phyloP scores from a whole-genome alignment of 2,113 vertebrate species.

The Bubo blakistoni region DNA sequence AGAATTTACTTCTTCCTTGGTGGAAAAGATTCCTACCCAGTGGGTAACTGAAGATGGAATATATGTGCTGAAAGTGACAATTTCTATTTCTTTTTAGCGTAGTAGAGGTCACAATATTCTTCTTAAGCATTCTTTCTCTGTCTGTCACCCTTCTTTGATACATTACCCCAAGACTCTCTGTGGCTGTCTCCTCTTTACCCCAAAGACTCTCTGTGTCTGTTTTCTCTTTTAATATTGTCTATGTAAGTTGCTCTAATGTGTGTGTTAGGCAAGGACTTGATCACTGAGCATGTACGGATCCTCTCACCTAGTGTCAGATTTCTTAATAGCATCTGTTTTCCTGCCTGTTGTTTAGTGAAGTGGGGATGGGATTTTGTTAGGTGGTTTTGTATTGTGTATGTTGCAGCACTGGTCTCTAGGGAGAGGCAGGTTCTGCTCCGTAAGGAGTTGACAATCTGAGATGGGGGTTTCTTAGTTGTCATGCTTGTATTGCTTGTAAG shows the following conservation, averaged over 20 bases:
- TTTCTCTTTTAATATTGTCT: not conserved
- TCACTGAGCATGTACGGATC: not conserved
- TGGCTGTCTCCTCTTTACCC: not conserved
- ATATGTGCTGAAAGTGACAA: not conserved
- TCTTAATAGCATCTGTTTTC: not conserved
- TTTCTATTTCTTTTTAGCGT: not conserved
- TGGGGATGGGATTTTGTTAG: not conserved
- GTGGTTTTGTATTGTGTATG: not conserved
- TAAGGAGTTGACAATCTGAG: not conserved
- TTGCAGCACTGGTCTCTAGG: not conserved
- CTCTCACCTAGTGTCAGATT: not conserved
- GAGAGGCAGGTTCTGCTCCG: not conserved
- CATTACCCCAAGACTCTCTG: not conserved
- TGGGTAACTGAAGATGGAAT: not conserved
- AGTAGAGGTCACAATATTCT: not conserved
- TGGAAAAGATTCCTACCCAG: not conserved
- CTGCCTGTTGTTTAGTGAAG: not conserved
- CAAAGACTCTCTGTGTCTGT: not conserved
- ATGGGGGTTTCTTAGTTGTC: not conserved
- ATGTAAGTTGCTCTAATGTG: not conserved
- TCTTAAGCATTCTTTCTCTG: not conserved
- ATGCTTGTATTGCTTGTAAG: not conserved
- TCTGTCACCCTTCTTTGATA: conserved; percentile 6
- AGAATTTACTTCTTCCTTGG: not conserved
- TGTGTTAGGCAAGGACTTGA: not conserved